Conservation (phyloP, 1,140 invertebrate genomes). For the Ceratoteleas bidentatus region DNA sequence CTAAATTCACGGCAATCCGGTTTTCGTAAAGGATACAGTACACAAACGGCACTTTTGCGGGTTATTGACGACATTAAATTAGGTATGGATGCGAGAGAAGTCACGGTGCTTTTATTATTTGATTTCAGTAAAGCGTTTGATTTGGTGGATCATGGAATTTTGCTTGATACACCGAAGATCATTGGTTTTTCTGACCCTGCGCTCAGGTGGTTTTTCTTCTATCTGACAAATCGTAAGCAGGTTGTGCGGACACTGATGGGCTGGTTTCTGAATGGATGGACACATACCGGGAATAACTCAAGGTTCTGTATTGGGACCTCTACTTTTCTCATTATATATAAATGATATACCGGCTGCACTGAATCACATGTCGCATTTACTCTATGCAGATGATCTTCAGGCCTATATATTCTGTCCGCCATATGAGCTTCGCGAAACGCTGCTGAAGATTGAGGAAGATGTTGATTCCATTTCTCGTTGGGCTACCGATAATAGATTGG, state of each 20-base stretch:
- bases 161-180: background rate
- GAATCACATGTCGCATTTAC: background rate
- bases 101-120: background rate
- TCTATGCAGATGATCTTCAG: conserved; percentile 5
- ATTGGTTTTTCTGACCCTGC: too few relatives aligned
- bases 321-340: background rate
- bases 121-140: conserved; percentile 10
- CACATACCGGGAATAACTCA: background rate
- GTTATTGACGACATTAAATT: background rate
- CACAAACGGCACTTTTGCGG: background rate
- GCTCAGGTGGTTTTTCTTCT: background rate
- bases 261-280: background rate
- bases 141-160: background rate
- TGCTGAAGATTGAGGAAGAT: background rate
- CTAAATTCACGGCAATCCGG: background rate
- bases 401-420: background rate
- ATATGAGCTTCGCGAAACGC: too few relatives aligned
- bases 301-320: background rate
- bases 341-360: background rate
- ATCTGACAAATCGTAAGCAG: background rate
- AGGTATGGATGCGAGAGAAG: background rate
- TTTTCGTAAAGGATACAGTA: background rate
- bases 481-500: background rate
- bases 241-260: background rate
- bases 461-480: background rate